phyloP scores from a whole-genome alignment of 2,797 vertebrate genomes.

The Agapornis canus region DNA sequence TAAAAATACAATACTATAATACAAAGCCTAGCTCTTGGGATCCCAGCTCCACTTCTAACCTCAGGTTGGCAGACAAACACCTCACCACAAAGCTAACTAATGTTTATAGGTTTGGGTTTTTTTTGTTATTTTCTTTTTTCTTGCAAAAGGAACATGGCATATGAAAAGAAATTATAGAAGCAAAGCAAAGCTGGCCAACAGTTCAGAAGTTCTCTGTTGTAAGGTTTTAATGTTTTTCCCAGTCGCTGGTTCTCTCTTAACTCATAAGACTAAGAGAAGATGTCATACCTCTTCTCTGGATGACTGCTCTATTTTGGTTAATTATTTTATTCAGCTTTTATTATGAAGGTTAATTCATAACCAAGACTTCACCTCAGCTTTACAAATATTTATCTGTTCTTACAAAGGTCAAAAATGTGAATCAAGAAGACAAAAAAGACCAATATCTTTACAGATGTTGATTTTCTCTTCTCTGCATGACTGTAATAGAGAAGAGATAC shows the following conservation, averaged over 20 bases:
- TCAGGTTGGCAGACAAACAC: constrained; percentile 78
- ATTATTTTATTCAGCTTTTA: background rate
- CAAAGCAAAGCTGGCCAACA: background rate
- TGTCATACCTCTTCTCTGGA: background rate
- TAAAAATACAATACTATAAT: constrained; percentile 81
- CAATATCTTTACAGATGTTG: background rate
- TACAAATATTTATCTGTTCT: background rate
- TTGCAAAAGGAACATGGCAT: constrained; percentile 32
- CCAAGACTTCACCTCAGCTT: background rate
- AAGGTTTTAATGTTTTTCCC: constrained; percentile 3
- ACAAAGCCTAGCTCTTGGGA: constrained; percentile 72
- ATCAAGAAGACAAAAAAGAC: background rate
- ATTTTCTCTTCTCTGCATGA: background rate
- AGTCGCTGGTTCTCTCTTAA: background rate
- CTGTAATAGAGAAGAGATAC: background rate
- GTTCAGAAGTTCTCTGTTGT: constrained; percentile 25
- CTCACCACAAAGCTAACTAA: constrained; percentile 80
- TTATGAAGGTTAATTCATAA: background rate
- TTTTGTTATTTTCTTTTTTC: constrained; percentile 23
- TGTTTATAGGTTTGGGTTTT: constrained; percentile 72
- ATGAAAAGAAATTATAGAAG: constrained; percentile 33
- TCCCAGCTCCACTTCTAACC: constrained; percentile 74
- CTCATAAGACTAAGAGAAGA: background rate
- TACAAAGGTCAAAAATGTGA: background rate
- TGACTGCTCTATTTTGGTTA: background rate